phyloP scores from a whole-genome alignment of 2,888 invertebrate genomes.

The Hypomecis punctinalis region DNA sequence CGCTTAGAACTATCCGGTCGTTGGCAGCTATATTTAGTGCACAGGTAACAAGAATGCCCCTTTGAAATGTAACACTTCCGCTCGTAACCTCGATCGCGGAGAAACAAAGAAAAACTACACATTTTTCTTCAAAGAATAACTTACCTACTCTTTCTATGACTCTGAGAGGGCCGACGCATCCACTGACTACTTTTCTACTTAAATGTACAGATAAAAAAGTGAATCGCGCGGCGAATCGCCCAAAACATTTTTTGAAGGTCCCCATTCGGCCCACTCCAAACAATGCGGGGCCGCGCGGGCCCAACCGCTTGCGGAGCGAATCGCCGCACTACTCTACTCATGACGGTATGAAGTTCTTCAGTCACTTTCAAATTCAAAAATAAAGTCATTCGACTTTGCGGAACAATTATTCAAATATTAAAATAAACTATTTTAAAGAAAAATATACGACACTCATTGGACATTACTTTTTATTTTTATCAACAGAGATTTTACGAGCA shows the following conservation, averaged over 20 bases:
- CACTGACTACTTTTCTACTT: no score
- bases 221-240: no score
- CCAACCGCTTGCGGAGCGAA: no score
- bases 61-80: constrained; percentile 83
- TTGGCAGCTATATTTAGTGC: constrained; percentile 71
- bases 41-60: constrained; percentile 84
- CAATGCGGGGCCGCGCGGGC: no score
- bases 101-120: constrained; percentile 47
- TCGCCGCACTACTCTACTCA: no score
- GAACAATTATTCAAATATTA: constrained; percentile 20
- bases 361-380: not conserved
- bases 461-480: constrained; percentile 35
- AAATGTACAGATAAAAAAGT: no score
- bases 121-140: not conserved
- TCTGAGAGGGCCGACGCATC: constrained; percentile 31
- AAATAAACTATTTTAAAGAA: constrained; percentile 15
- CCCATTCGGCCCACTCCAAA: no score
- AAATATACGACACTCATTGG: constrained; percentile 26
- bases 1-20: constrained; percentile 57
- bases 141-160: constrained; percentile 7
- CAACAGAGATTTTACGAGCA: constrained; percentile 35
- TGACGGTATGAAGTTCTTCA: no score
- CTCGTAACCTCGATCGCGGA: constrained; percentile 65
- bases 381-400: not conserved
- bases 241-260: no score